phyloP scores from a whole-genome alignment of 2,888 invertebrate genomes.

The Drosophila atripex region DNA sequence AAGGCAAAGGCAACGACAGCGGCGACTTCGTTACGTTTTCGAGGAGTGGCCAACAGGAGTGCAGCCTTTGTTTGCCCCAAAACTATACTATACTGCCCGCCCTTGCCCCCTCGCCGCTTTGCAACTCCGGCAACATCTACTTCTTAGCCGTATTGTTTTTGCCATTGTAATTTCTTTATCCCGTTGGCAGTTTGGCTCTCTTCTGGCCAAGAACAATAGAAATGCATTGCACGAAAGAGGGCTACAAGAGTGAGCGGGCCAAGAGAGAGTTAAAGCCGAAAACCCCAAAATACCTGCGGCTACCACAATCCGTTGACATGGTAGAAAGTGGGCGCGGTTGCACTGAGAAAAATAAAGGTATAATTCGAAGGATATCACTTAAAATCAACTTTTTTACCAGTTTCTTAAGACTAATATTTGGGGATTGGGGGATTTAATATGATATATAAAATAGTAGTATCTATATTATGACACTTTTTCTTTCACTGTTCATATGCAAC shows the following conservation, averaged over 20 bases:
- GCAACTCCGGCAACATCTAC: not conserved
- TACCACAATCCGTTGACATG: slow-evolving; percentile 62
- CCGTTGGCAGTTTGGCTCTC: slow-evolving; percentile 50
- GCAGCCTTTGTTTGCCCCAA: slow-evolving; percentile 35
- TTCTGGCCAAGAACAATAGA: slow-evolving; percentile 65
- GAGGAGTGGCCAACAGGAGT: slow-evolving; percentile 76
- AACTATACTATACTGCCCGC: not conserved
- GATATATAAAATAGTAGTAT: no score
- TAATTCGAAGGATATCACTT: not conserved
- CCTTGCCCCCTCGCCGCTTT: not conserved
- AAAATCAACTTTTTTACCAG: no score
- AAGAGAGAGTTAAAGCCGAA: slow-evolving; percentile 25
- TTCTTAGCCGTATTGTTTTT: slow-evolving; percentile 26
- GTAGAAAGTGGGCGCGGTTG: slow-evolving; percentile 54
- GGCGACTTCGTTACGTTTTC: slow-evolving; percentile 73
- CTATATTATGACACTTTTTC: no score
- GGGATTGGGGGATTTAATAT: no score
- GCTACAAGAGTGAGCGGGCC: slow-evolving; percentile 45
- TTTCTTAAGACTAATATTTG: no score
- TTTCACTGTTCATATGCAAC: slow-evolving; percentile 33
- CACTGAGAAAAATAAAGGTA: not conserved
- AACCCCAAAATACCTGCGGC: slow-evolving; percentile 52
- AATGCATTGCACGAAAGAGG: slow-evolving; percentile 69
- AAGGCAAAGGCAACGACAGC: slow-evolving; percentile 25
- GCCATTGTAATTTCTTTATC: slow-evolving; percentile 53